Evolutionary conservation across 2,113 vertebrate genomes (phyloP), one percentile per base, ranked within the genome.

Genomic region (Sphyrna mokarran): DNA sequence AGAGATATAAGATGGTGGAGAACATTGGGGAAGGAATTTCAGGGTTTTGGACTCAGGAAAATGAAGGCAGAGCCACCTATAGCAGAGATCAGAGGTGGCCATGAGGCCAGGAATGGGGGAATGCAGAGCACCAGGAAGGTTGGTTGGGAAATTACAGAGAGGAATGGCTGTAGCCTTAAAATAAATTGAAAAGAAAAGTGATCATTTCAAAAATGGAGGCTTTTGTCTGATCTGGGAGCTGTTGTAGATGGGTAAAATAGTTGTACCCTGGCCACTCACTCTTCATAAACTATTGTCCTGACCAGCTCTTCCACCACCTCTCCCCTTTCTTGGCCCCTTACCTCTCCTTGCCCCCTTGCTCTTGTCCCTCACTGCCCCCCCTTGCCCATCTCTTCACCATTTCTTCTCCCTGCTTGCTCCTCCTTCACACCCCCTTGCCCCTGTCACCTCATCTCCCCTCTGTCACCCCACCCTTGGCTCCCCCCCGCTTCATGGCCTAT

Each of bases 321-420:
- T 0, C 86, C 16, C 40, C 29, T 80, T 37, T 29, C 78, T 33
- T 9, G 9, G 7, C 0, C 80, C 18, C 5, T 7, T 43, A 0
- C 40, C 85, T 0, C 5, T 54, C 48, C 48, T 54, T 54, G 48
- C 11, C 26, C 48, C 22, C 2, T 10, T 0, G 48, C 4, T 40
- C 37, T 8, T 9, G 9, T 0, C 0, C 80, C 18, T 0, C 2
- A 43, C 0, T 20, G 43, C 0, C 11, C 26, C 9, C 22, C 22
- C 10, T 10, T 7, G 43, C 0, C 11, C 26, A 9, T 9, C 22
- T 2, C 9, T 22, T 20, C 37, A 33, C 18, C 22, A 23, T 23
- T 23, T 8, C 0, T n/a, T 40, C 5, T 2, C 85, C 1, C 40
- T 43, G 4, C 48, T 58, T 43, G 26, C 0, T n/a, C 10, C 26